Evolutionary conservation across 2,888 invertebrate species (phyloP), one percentile per base, ranked within the genome.

Genomic region (Phyllotreta cruciferae): DNA sequence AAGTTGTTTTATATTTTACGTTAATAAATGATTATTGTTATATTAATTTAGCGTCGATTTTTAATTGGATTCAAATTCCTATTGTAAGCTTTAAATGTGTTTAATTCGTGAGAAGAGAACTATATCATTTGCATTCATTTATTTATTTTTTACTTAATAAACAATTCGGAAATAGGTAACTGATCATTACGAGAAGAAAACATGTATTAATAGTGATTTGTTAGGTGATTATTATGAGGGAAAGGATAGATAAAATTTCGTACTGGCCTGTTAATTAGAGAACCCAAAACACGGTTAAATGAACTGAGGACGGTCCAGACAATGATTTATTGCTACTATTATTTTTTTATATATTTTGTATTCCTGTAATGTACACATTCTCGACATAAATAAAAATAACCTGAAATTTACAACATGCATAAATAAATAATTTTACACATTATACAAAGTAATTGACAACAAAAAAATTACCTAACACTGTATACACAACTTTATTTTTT

Each of bases 361-460:
- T 47, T 47, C 14, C 47, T 34, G 34, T 47, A 14, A 14, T 47
- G 14, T 14, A 13, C 34, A 14, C 34, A 34, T 9, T 11, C 3
- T 44, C 14, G 44, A 44, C n/a, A 44, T 44, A 44, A 44, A 47
- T 47, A 47, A 47, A 24, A 24, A 47, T 14, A 8, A 47, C 47
- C 47, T 4, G 47, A 47, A 47, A 47, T 47, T 34, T 47, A 47
- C 47, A 47, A 47, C 47, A 47, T 47, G 47, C 47, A 47, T 47
- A 47, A 47, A 47, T 47, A 47, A 47, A 47, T 47, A 47, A 47
- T 14, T 47, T 14, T 47, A 47, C 47, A 47, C 24, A 47, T 47
- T 14, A 47, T 47, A 47, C 47, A 47, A 14, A 47, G 9, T 44
- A 11, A 47, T 24, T 24, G 47, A 47, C 47, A 47, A 47, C 11